Base-by-base conservation (phyloP, 2,797 vertebrate species). In the Sebastes nivosus region DNA sequence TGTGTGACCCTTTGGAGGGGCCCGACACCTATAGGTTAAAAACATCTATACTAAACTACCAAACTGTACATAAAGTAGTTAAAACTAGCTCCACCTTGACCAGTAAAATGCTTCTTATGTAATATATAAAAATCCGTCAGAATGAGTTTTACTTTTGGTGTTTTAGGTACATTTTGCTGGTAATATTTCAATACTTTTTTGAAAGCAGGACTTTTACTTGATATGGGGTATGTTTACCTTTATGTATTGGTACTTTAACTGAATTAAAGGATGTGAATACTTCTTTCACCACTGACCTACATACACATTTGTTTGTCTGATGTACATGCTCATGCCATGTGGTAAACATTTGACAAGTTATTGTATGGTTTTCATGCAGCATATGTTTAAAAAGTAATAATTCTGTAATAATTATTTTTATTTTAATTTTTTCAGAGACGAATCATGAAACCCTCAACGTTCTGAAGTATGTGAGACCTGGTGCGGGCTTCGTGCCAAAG, bases 391-490 rank as follows among this genome's bases (percentile, higher is more conserved):
- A 75, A 50, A 2, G 18, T 5, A 57, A 38, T 2, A 52, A 36
- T 36, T 36, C 34, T 36, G 1, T 18, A 61, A 74, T 61, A 38
- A 29, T 5, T 2, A 3, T 11, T 59, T 82, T 66, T 57, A 18
- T 3, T 67, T 55, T 55, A 22, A 20, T 75, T 36, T 83, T 75
- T 82, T 57, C 77, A 96, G 96, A 96, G 85, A 89, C 87, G 69
- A 96, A 96, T 88, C 85, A 95, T 52, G 96, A 96, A 92, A 96
- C 92, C 16, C 88, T 96, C 11, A 91, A 95, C 81, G 18, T 95
- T 75, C 88, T 96, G 14, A 95, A 93, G 86, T 93, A 94, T 68
- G 95, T 95, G 60, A 94, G 96, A 89, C 96, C 96, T 24, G 96
- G 96, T n/a, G 89, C 89, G 3, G 92, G 91, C 2, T 97, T 95